phyloP scores from a whole-genome alignment of 2,113 vertebrate species.

The Hoplias malabaricus region DNA sequence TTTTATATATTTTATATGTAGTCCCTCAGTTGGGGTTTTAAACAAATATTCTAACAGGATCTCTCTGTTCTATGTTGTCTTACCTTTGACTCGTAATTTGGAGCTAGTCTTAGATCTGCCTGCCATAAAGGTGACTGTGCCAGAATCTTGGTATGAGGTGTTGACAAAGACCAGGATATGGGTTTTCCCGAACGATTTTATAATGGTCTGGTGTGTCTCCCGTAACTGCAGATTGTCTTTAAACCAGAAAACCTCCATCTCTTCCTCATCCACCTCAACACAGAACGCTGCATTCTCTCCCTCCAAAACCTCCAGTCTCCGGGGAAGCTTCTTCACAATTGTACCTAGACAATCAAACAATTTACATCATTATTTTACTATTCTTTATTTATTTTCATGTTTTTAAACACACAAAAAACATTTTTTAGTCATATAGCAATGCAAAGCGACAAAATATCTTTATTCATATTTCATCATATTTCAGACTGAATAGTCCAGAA shows the following conservation, averaged over 20 bases:
- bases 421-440: too few relatives aligned
- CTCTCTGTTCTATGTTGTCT: background rate
- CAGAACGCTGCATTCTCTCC: conserved; percentile 92
- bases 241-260: conserved; percentile 83
- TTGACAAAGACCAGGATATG: conserved; percentile 92
- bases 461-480: too few relatives aligned
- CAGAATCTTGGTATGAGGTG: conserved; percentile 82
- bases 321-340: conserved; percentile 79
- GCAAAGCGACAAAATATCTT: too few relatives aligned
- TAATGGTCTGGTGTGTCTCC: conserved; percentile 76
- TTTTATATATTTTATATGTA: too few relatives aligned
- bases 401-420: too few relatives aligned
- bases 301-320: conserved; percentile 90
- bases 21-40: background rate
- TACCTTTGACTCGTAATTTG: conserved; percentile 92
- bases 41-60: background rate
- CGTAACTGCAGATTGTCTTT: conserved; percentile 80
- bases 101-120: conserved; percentile 84
- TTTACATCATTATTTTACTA: too few relatives aligned
- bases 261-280: conserved; percentile 81
- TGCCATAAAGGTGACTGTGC: conserved; percentile 82
- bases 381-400: too few relatives aligned
- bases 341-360: conserved; percentile 56
- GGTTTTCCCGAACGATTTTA: conserved; percentile 88
- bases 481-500: too few relatives aligned